phyloP scores from a whole-genome alignment of 2,113 vertebrate genomes.

The Ifrita kowaldi region DNA sequence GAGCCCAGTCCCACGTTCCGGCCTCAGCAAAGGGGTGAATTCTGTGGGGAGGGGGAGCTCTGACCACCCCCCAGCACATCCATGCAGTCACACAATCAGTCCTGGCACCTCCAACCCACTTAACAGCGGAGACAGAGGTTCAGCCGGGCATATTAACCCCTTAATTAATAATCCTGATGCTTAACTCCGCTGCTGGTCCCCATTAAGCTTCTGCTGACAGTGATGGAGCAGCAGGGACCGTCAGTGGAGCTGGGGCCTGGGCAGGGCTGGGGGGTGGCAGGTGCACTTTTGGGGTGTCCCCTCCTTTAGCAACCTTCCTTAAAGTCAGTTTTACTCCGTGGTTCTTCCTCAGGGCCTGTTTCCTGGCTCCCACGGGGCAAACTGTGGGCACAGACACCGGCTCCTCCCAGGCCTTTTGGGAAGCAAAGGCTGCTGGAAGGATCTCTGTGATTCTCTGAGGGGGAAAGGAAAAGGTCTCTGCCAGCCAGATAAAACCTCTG shows the following conservation, averaged over 20 bases:
- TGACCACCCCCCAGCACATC: neutral
- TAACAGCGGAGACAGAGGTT: neutral
- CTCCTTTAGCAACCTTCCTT: neutral
- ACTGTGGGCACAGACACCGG: fast-evolving
- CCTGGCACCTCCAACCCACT: neutral
- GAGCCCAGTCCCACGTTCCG: fast-evolving
- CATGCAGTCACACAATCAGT: neutral
- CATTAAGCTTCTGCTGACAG: neutral
- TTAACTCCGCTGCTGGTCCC: neutral
- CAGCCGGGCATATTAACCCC: conserved; percentile 15
- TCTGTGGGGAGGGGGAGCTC: neutral
- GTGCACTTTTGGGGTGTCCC: neutral
- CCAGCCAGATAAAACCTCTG: neutral
- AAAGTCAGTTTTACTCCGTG: neutral
- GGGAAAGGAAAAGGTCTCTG: neutral
- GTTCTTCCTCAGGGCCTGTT: neutral
- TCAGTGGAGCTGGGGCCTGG: neutral
- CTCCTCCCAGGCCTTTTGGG: neutral
- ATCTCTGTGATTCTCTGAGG: neutral
- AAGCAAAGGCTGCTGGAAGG: neutral
- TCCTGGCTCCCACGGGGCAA: neutral
- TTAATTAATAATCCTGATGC: conserved; percentile 10
- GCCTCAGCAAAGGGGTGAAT: neutral
- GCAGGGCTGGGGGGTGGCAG: neutral
- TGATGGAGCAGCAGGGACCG: neutral